phyloP scores from a whole-genome alignment of 2,888 invertebrate species.

The Terebella lapidaria region DNA sequence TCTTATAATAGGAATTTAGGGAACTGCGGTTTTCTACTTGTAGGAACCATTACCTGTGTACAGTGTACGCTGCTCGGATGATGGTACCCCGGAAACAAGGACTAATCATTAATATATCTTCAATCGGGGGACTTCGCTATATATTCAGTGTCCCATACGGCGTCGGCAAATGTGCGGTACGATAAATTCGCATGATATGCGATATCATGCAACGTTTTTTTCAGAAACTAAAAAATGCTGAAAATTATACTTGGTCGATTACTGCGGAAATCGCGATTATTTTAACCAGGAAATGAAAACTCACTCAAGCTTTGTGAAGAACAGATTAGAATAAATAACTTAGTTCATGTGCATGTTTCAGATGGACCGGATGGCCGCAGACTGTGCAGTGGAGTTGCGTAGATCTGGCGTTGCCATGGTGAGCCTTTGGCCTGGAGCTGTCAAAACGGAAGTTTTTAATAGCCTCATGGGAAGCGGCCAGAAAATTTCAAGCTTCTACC shows the following conservation, averaged over 20 bases:
- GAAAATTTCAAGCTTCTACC: neutral
- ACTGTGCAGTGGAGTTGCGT: conserved; percentile 52
- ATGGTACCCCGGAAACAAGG: conserved; percentile 52
- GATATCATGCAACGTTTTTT: no score
- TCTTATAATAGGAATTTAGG: no score
- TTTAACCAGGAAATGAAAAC: no score
- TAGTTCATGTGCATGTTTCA: no score
- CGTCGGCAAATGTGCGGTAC: conserved; percentile 54
- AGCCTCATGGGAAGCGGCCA: neutral
- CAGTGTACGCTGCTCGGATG: conserved; percentile 50
- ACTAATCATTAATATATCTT: conserved; percentile 54
- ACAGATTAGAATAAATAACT: no score
- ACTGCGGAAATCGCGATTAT: no score
- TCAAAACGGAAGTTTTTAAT: conserved; percentile 45
- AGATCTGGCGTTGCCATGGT: conserved; percentile 48
- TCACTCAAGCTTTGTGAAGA: no score
- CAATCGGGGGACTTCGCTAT: conserved; percentile 52
- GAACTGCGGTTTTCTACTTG: no score
- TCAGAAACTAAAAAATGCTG: no score
- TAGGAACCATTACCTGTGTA: conserved; percentile 54
- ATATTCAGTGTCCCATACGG: conserved; percentile 54
- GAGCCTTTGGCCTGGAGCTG: conserved; percentile 55
- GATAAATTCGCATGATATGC: no score
- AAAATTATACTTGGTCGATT: no score
- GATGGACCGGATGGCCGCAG: conserved; percentile 55